A percentile compares a stretch with the other conserved stretches of the same genome.
These are phyloP conservation scores for Cairina moschata DNA, from an alignment of 2,113 vertebrate genomes.

Conservation along the genomic window DNA sequence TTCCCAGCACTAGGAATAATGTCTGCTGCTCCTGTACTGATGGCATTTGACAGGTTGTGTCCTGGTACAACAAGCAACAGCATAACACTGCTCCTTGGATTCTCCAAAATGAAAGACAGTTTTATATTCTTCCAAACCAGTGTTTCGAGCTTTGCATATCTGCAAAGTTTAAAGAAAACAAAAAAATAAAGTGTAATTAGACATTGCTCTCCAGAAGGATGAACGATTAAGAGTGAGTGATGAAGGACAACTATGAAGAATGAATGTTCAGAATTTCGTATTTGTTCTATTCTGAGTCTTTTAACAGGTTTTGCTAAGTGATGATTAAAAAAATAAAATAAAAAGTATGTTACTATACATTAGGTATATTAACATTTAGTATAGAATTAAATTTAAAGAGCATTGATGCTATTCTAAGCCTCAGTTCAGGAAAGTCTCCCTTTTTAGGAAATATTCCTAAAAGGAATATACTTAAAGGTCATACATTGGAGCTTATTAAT, in stretches of 20 bases:
- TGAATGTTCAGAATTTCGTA: background rate
- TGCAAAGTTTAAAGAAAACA: background rate
- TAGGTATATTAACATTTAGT: too few relatives aligned
- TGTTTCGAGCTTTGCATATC: background rate
- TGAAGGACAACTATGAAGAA: background rate
- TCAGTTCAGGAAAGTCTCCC: background rate
- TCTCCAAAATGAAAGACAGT: background rate
- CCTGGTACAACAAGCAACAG: background rate
- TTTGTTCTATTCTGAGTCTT: background rate
- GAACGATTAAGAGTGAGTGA: too few relatives aligned
- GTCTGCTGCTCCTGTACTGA: background rate
- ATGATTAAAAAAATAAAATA: background rate
- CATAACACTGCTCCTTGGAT: background rate
- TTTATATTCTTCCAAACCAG: background rate
- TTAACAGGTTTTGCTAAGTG: background rate
- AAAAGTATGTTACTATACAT: background rate
- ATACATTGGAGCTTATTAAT: background rate
- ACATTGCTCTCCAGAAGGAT: background rate
- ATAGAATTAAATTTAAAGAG: background rate
- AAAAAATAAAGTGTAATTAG: background rate
- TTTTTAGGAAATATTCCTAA: background rate
- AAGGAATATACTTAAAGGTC: background rate
- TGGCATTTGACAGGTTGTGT: background rate
- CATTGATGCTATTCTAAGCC: background rate
- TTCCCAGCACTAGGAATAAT: background rate